These are phyloP conservation scores for Nixonia krombeini DNA, from an alignment of 1,140 invertebrate genomes.

Conservation along the genomic window DNA sequence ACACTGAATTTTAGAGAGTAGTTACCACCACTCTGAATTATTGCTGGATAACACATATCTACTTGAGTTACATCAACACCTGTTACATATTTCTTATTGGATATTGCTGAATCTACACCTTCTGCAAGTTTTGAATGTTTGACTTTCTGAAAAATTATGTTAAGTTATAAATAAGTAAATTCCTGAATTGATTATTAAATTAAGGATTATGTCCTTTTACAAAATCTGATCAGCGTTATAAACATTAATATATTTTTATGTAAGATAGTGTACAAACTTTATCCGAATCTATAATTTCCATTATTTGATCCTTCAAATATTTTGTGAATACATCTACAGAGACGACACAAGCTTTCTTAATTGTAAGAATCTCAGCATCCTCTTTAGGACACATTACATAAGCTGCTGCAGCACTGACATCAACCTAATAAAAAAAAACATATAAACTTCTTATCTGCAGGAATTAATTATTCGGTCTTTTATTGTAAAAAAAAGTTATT, in stretches of 20 bases:
- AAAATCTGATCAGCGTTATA: too few relatives aligned
- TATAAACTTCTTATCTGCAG: too few relatives aligned
- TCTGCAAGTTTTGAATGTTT: constrained; percentile 95
- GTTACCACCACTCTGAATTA: constrained; percentile 98
- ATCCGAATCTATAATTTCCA: constrained; percentile 98
- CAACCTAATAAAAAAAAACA: constrained; percentile 75
- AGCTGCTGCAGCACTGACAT: constrained; percentile 88
- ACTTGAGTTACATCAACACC: constrained; percentile 89
- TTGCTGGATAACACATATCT: constrained; percentile 98
- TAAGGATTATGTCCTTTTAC: too few relatives aligned
- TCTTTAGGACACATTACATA: constrained; percentile 96
- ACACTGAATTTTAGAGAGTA: constrained; percentile 98
- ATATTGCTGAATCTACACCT: constrained; percentile 86
- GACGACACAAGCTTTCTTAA: constrained; percentile 94
- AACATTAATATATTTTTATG: too few relatives aligned
- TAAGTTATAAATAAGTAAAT: constrained; percentile 17
- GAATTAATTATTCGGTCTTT: too few relatives aligned
- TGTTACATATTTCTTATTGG: constrained; percentile 94
- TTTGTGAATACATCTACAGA: constrained; percentile 97
- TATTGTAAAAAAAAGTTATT: too few relatives aligned
- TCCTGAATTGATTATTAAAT: background rate
- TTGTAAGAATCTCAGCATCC: constrained; percentile 90
- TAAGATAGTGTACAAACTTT: constrained; percentile 79
- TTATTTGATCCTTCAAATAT: constrained; percentile 97
- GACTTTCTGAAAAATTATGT: constrained; percentile 82